Percentiles rank a stretch among this genome's conserved stretches.
phyloP scores from a whole-genome alignment of 2,113 vertebrate genomes.

The Platycercus adscitus region DNA sequence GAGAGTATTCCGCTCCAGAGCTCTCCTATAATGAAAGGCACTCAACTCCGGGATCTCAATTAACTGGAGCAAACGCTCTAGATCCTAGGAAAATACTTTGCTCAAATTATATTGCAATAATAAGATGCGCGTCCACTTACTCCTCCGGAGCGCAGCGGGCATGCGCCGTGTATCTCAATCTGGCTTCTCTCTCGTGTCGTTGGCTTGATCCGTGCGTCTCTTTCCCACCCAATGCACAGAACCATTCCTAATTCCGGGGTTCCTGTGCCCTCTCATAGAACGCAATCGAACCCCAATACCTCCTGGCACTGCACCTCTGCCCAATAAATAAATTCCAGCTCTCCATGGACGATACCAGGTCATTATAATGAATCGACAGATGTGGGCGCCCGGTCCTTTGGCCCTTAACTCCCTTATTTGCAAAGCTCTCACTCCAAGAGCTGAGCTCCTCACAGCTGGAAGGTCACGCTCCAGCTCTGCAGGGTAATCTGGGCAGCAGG shows the following conservation, averaged over 20 bases:
- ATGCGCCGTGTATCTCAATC: not conserved
- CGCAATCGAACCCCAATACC: rapidly evolving
- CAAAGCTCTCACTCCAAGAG: not conserved
- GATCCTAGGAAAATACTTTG: conserved; percentile 45
- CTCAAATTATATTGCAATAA: conserved; percentile 51
- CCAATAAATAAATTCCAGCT: not conserved
- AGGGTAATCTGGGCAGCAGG: not conserved
- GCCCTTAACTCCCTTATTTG: not conserved
- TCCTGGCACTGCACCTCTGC: not conserved
- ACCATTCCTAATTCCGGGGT: not conserved
- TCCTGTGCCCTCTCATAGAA: not conserved
- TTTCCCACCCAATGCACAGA: not conserved
- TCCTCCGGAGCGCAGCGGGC: not conserved
- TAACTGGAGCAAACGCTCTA: conserved; percentile 43
- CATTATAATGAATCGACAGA: not conserved
- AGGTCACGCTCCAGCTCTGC: not conserved
- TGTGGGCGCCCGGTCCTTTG: rapidly evolving
- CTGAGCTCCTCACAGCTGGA: not conserved
- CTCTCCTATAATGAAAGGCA: conserved; percentile 46
- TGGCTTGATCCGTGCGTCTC: not conserved
- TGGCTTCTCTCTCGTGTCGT: not conserved
- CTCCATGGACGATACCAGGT: not conserved
- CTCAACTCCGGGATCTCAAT: conserved; percentile 59
- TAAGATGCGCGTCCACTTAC: not conserved
- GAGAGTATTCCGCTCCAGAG: conserved; percentile 45